Conservation (phyloP, 2,113 vertebrate genomes). For the Alligator mississippiensis region DNA sequence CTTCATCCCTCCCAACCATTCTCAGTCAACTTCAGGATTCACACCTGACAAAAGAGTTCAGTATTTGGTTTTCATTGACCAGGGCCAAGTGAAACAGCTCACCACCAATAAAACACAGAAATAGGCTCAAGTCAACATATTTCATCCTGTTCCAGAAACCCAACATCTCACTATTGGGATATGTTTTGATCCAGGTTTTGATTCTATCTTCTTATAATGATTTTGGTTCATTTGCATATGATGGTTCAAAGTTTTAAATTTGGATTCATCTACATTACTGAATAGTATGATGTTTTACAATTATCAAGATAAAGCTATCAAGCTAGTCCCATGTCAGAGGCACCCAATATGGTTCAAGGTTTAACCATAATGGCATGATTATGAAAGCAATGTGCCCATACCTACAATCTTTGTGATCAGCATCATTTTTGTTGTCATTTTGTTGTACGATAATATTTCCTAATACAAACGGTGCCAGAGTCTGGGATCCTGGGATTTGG, state of each 20-base stretch:
- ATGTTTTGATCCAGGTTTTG: not conserved
- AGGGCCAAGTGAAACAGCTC: not conserved
- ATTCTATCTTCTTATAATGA: not conserved
- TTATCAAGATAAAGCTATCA: not conserved
- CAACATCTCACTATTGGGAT: not conserved
- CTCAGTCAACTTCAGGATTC: not conserved
- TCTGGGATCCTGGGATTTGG: not conserved
- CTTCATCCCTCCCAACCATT: not conserved
- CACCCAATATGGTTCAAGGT: slow-evolving; percentile 35
- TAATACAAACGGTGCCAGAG: slow-evolving; percentile 17
- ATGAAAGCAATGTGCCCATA: not conserved
- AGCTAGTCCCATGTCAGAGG: not conserved
- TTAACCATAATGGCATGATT: slow-evolving; percentile 11
- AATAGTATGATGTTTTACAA: not conserved
- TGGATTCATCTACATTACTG: not conserved
- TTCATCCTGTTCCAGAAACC: not conserved
- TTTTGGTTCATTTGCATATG: too few relatives aligned
- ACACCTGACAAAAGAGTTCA: fast-evolving
- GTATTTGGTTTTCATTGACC: not conserved
- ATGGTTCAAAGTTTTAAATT: not conserved
- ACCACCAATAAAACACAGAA: not conserved
- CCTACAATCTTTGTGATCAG: not conserved
- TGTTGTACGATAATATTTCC: not conserved
- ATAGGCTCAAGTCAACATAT: not conserved
- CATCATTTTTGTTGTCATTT: not conserved